Conservation (phyloP, 2,113 vertebrate genomes). For the Daubentonia madagascariensis region DNA sequence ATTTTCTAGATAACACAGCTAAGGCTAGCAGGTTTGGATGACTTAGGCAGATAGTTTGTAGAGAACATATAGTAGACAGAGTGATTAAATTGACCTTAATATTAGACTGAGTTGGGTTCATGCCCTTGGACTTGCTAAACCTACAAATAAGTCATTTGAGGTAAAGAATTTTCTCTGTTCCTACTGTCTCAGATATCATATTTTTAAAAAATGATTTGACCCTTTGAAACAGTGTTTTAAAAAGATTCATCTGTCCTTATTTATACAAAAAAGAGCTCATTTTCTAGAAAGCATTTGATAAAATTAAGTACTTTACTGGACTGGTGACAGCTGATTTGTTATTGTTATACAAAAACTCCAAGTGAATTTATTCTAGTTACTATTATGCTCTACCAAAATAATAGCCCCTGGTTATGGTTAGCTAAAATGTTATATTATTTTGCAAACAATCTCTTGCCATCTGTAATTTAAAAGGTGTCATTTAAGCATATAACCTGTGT, state of each 20-base stretch:
- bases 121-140: not conserved
- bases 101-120: not conserved
- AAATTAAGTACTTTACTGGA: conserved; percentile 43
- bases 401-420: conserved; percentile 60
- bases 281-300: not conserved
- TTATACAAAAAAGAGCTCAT: not conserved
- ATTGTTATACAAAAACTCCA: conserved; percentile 40
- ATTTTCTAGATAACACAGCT: not conserved
- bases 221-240: not conserved
- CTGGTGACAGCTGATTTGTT: conserved; percentile 3
- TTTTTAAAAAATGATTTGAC: not conserved
- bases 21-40: not conserved
- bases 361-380: conserved; percentile 43
- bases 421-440: conserved; percentile 58
- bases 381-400: conserved; percentile 18
- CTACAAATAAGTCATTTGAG: not conserved
- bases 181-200: not conserved
- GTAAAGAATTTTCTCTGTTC: not conserved
- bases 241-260: not conserved
- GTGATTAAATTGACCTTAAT: not conserved
- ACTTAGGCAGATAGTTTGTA: not conserved
- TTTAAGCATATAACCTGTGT: conserved; percentile 57
- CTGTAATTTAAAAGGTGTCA: conserved; percentile 62
- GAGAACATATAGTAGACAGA: not conserved
- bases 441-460: conserved; percentile 25